Percentiles rank a stretch among this genome's conserved stretches.
phyloP scores from a whole-genome alignment of 1,140 invertebrate genomes.

The Zaprionus africanus region DNA sequence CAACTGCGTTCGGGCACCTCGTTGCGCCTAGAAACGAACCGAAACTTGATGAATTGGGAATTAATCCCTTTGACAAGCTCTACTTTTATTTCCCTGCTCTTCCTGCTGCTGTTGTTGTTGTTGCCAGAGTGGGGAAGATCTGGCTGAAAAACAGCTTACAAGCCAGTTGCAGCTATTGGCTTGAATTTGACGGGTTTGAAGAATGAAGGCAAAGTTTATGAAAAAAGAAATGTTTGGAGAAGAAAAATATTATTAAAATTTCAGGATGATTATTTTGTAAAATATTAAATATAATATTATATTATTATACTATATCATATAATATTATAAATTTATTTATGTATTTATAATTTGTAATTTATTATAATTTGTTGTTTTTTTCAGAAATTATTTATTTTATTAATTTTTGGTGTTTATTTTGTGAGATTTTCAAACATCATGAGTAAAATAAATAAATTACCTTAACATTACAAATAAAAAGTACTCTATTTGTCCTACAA shows the following conservation, averaged over 20 bases:
- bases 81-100: slow-evolving; percentile 37
- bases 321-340: not conserved
- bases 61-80: slow-evolving; percentile 72
- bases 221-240: too few species aligned
- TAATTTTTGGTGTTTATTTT: too few species aligned
- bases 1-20: slow-evolving; percentile 51
- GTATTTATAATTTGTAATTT: not conserved
- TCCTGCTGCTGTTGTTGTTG: slow-evolving; percentile 6
- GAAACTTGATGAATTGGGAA: slow-evolving; percentile 82
- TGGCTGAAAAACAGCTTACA: not conserved
- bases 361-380: too few species aligned
- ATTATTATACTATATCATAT: not conserved
- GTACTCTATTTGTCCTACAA: too few species aligned
- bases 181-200: not conserved
- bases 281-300: too few species aligned
- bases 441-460: too few species aligned
- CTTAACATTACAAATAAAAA: too few species aligned
- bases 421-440: too few species aligned
- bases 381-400: not conserved
- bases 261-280: too few species aligned
- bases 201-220: not conserved
- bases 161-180: not conserved
- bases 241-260: not conserved
- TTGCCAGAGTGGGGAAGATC: not conserved
- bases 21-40: slow-evolving; percentile 52